phyloP scores from a whole-genome alignment of 2,888 invertebrate species.

The Orchesella flavescens region DNA sequence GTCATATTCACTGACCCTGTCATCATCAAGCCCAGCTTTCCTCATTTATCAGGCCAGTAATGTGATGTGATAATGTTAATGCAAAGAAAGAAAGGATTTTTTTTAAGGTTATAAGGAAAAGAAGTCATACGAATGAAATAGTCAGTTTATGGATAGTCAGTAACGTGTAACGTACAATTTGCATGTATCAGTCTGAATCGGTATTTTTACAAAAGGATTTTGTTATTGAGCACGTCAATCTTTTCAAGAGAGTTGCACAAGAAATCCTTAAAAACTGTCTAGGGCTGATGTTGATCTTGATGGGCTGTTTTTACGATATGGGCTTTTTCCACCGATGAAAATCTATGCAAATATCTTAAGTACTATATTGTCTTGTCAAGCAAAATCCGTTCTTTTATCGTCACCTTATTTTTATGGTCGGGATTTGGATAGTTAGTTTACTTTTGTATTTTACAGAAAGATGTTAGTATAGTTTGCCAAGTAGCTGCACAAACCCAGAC shows the following conservation, averaged over 20 bases:
- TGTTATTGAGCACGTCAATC: background rate
- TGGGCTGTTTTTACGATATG: too few relatives aligned
- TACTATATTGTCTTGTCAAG: background rate
- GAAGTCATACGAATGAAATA: too few relatives aligned
- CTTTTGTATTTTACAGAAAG: background rate
- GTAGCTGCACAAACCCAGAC: background rate
- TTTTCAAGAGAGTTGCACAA: background rate
- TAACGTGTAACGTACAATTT: background rate
- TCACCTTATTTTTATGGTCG: background rate
- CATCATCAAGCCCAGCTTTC: slow-evolving; percentile 16
- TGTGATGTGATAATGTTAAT: slow-evolving; percentile 1
- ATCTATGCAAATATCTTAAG: background rate
- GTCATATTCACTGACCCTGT: slow-evolving; percentile 40
- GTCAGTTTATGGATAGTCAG: too few relatives aligned
- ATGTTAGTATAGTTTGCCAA: too few relatives aligned
- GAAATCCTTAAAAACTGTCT: too few relatives aligned
- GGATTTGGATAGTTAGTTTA: background rate
- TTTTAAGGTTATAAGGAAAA: too few relatives aligned
- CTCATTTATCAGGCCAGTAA: background rate
- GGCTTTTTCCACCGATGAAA: too few relatives aligned
- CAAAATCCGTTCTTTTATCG: slow-evolving; percentile 1
- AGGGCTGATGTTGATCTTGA: too few relatives aligned
- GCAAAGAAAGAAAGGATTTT: background rate
- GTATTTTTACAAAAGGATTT: slow-evolving; percentile 3
- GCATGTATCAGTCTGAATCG: background rate